Evolutionary conservation across 2,113 vertebrate species (phyloP).

Genomic region (Lagopus muta): DNA sequence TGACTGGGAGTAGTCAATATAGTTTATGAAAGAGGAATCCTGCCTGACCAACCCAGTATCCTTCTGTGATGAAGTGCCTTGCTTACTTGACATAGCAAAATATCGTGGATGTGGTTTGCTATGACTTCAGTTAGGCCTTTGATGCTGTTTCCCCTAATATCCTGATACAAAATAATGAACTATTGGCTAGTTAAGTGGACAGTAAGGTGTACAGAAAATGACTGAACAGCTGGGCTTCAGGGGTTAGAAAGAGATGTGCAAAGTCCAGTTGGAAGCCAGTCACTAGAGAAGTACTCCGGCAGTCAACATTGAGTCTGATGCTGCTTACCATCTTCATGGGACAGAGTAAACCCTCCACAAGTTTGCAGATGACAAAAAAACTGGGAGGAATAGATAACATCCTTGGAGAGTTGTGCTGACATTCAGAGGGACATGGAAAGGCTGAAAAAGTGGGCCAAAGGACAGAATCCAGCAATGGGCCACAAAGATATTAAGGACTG

Average conservation of each 20-base stretch:
- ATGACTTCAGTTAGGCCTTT: background rate
- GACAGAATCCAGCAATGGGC: background rate
- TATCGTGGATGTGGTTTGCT: background rate
- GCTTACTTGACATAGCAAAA: background rate
- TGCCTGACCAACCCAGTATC: background rate
- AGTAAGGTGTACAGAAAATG: background rate
- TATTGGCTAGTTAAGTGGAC: background rate
- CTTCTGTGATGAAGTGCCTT: background rate
- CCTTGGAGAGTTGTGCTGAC: accelerated
- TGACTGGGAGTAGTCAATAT: background rate
- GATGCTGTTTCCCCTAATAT: background rate
- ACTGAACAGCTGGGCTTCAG: background rate
- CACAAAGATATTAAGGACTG: background rate
- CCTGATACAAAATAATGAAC: background rate
- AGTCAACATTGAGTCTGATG: background rate
- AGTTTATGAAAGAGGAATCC: constrained; percentile 2
- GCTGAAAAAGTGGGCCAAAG: background rate
- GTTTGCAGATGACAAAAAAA: background rate
- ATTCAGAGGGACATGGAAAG: background rate
- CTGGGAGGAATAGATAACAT: background rate
- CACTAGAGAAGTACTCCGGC: background rate
- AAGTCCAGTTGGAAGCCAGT: background rate
- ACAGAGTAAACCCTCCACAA: background rate
- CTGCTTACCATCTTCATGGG: background rate
- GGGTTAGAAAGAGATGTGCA: background rate